Conservation (phyloP, 2,888 invertebrate genomes). For the Caenorhabditis doughertyi region DNA sequence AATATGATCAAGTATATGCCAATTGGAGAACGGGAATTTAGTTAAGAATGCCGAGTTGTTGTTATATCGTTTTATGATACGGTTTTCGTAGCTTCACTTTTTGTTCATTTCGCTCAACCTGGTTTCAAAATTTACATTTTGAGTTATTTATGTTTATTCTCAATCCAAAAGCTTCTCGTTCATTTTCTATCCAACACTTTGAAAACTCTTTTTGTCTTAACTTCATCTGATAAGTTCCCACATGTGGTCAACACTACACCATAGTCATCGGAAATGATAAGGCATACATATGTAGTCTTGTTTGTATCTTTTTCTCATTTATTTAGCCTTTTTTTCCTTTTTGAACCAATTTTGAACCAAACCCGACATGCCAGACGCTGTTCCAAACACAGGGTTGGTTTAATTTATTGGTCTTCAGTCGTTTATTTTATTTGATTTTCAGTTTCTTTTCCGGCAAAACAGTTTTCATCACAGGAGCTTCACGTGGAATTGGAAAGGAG, state of each 20-base stretch:
- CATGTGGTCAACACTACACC: slow-evolving; percentile 24
- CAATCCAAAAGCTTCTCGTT: neutral
- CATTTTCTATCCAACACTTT: too few species aligned
- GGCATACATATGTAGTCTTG: slow-evolving; percentile 29
- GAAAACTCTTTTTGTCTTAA: too few species aligned
- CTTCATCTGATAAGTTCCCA: neutral
- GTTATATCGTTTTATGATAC: too few species aligned
- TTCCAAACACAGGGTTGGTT: slow-evolving; percentile 29
- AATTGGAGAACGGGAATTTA: too few species aligned
- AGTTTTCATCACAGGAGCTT: slow-evolving; percentile 70
- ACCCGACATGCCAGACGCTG: slow-evolving; percentile 19
- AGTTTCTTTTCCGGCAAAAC: slow-evolving; percentile 68
- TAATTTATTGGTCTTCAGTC: neutral
- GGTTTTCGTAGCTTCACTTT: too few species aligned
- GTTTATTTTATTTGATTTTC: neutral
- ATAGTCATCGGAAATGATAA: slow-evolving; percentile 22
- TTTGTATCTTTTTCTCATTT: slow-evolving; percentile 17
- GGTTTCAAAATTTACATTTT: too few species aligned
- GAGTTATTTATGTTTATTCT: too few species aligned
- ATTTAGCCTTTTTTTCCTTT: neutral
- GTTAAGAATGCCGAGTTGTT: too few species aligned
- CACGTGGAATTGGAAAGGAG: slow-evolving; percentile 72
- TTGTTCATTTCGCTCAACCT: too few species aligned
- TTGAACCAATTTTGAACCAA: neutral
- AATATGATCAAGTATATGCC: too few species aligned